Base-by-base conservation (phyloP, 2,888 invertebrate genomes). In the Autographa gamma region DNA sequence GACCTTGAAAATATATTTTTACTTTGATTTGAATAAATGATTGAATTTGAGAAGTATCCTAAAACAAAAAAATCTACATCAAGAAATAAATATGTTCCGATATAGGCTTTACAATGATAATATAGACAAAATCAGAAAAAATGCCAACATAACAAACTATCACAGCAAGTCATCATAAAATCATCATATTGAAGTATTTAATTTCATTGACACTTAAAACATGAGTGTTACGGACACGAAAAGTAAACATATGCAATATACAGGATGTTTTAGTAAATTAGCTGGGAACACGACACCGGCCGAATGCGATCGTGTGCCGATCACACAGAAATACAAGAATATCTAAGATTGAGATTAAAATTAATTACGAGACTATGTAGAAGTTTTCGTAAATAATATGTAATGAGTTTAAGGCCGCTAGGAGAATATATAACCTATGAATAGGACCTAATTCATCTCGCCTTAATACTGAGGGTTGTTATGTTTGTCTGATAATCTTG, bases 191-290 rank as follows among this genome's bases (percentile, higher is more conserved):
- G 41, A 63, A 69, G 69, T 73, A 69, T 69, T 69, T 73, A 75
- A 75, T 75, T 73, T 56, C 69, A 69, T 67, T 67, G 63, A 58
- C 58, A 54, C 52, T 60, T 38, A 67, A 64, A 73, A 75, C 70
- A 76, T 68, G 61, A 66, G 58, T 70, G 76, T 72, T 67, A 70
- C 68, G 81, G 79, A 81, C 76, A 79, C 58, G 63, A 62, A 74
- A 59, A 71, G 76, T 85, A 86, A 86, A 87, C 87, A 84, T 62
- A 63, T 7, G 48, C 80, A 25, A 16, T n/a, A 18, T 4, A 34
- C 77, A 81, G 85, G 84, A 86, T 84, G 85, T 83, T 83, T 63
- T 69, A 71, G 64, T 75, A 69, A 71, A 73, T 65, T 64, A 71
- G 63, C 73, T 71, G 58, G 62, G 60, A 73, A 80, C 13, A 43